Base-by-base conservation (phyloP, 2,888 invertebrate genomes). In the Hybos culiciformis region DNA sequence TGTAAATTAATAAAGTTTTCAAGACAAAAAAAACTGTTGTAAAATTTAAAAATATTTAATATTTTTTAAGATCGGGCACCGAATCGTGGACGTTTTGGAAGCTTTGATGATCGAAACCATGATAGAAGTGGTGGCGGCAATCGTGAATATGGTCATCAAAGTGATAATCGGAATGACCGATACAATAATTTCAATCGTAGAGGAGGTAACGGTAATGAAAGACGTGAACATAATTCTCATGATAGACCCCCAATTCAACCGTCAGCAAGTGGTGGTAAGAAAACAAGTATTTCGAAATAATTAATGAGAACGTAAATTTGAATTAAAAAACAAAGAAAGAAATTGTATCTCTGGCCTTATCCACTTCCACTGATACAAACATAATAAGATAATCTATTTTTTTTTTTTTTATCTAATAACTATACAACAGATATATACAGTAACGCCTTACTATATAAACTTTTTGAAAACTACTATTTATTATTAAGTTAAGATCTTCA, bases 131-230 rank as follows among this genome's bases (percentile, higher is more conserved):
- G 20, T 20, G 20, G 34, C 6, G 31, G 62, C 8, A 59, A 56
- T 48, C 56, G 56, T 48, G 61, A 61, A 41, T 61, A 65, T 20
- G 62, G 62, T 2, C 55, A 59, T 43, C 15, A 59, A 33, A 56
- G 58, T 39, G 57, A 60, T 42, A 61, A 59, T 45, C 68, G 69
- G 55, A 67, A 56, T 56, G 71, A 63, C 46, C 59, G 63, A 26
- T 66, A 63, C 39, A 65, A 67, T 42, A 67, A 67, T 50, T 63
- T 66, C 46, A 66, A 63, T 49, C 55, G 66, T 54, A 61, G 63
- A 52, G 61, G 63, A 34, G 50, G 46, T 9, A 32, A 46, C 8
- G 51, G 50, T 38, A 38, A 52, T 50, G 47, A 58, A 49, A 51
- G 50, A 24, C 57, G 60, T 23, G 61, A 59, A 46, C 58, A 61